Percentiles rank a stretch among this genome's conserved stretches.
phyloP scores from a whole-genome alignment of 2,113 vertebrate species.

The Cardinalis cardinalis region DNA sequence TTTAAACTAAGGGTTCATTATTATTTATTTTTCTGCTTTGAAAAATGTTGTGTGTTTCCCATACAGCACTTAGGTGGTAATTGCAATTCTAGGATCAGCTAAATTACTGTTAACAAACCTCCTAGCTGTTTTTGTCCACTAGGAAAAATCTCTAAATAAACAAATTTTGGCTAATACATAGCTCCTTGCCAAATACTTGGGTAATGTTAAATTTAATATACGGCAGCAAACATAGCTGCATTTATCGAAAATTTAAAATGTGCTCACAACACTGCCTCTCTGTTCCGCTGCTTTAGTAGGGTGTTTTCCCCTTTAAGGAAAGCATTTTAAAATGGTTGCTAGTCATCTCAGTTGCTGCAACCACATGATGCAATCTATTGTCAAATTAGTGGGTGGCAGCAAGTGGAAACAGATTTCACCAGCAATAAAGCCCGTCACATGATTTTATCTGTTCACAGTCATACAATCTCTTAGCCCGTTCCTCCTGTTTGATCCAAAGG shows the following conservation, averaged over 20 bases:
- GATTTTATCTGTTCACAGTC: background rate
- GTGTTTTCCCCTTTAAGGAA: slow-evolving; percentile 55
- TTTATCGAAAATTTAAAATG: background rate
- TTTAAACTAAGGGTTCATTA: slow-evolving; percentile 31
- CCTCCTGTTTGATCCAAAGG: background rate
- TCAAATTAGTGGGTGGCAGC: slow-evolving; percentile 44
- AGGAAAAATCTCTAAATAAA: slow-evolving; percentile 24
- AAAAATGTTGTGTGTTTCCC: slow-evolving; percentile 42
- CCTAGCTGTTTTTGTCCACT: background rate
- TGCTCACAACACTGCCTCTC: background rate
- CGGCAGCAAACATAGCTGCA: background rate
- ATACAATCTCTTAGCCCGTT: background rate
- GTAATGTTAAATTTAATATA: background rate
- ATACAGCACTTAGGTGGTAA: slow-evolving; percentile 19
- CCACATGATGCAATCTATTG: slow-evolving; percentile 40
- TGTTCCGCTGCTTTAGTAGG: background rate
- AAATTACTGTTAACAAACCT: slow-evolving; percentile 12
- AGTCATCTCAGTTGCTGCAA: slow-evolving; percentile 40
- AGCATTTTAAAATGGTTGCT: slow-evolving; percentile 22
- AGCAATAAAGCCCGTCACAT: slow-evolving; percentile 6
- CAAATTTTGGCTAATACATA: slow-evolving; percentile 1
- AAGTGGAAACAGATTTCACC: slow-evolving; percentile 67
- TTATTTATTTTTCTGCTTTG: slow-evolving; percentile 52
- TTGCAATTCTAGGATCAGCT: slow-evolving; percentile 26
- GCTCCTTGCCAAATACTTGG: background rate